Evolutionary conservation across 1,140 invertebrate genomes (phyloP).

Genomic region (Andrena cerasifolii): DNA sequence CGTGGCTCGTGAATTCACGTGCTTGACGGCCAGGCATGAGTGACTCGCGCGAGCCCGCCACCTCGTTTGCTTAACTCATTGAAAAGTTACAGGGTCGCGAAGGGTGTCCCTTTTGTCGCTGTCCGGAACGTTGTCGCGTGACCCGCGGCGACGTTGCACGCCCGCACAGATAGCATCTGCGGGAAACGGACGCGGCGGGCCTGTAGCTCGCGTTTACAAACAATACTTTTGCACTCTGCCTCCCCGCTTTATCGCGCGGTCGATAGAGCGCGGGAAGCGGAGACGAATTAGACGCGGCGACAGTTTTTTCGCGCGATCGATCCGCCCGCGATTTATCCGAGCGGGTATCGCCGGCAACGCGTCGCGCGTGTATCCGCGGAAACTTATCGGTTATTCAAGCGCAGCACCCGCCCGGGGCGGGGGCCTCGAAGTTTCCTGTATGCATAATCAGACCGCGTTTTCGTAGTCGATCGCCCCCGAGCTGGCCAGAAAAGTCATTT

Average conservation of each 20-base stretch:
- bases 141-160: constrained; percentile 3
- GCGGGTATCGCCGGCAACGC: constrained; percentile 11
- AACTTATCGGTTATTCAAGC: constrained; percentile 25
- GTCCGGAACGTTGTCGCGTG: constrained; percentile 17
- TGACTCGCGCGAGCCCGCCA: no score
- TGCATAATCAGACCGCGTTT: constrained; percentile 39
- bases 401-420: background rate
- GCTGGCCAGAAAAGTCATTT: constrained; percentile 10
- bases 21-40: background rate
- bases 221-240: background rate
- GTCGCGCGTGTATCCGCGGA: background rate
- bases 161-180: background rate
- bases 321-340: constrained; percentile 4
- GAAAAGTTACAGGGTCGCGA: constrained; percentile 36
- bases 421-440: constrained; percentile 32
- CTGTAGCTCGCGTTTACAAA: background rate
- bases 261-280: background rate
- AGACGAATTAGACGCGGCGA: background rate
- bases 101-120: background rate
- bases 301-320: background rate
- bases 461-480: constrained; percentile 19
- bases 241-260: background rate
- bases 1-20: constrained; percentile 14
- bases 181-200: background rate
- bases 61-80: constrained; percentile 44